Evolutionary conservation across 2,797 vertebrate genomes (phyloP).

Genomic region (Holocentrus rufus): DNA sequence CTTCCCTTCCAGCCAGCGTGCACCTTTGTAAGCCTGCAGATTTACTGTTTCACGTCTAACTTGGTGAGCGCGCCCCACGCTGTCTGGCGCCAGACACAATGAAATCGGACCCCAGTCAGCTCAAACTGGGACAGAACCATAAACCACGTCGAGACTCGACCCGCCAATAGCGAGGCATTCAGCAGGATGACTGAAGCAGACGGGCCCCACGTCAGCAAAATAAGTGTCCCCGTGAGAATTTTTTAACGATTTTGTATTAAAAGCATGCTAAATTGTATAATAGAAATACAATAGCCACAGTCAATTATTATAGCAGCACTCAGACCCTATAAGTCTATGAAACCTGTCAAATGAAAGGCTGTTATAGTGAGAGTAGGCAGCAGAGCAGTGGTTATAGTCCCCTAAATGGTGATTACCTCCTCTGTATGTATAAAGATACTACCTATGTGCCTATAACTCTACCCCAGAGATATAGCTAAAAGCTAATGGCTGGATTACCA

Average conservation of each 20-base stretch:
- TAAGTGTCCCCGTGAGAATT: constrained; percentile 35
- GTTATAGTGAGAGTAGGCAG: constrained; percentile 43
- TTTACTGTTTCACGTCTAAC: constrained; percentile 52
- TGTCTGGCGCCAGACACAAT: constrained; percentile 57
- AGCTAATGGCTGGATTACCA: constrained; percentile 41
- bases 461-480: constrained; percentile 38
- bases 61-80: constrained; percentile 1
- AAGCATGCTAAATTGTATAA: constrained; percentile 44
- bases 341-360: constrained; percentile 58
- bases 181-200: background rate
- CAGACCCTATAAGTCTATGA: constrained; percentile 46
- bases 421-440: constrained; percentile 63
- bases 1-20: background rate
- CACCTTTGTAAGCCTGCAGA: constrained; percentile 12
- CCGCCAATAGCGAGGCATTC: background rate
- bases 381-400: constrained; percentile 47
- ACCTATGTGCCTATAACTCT: constrained; percentile 35
- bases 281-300: constrained; percentile 47
- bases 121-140: constrained; percentile 24
- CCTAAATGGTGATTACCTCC: constrained; percentile 60
- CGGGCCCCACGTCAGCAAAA: constrained; percentile 16
- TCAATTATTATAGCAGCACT: constrained; percentile 46
- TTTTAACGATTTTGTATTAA: constrained; percentile 68
- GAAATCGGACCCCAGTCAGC: constrained; percentile 48
- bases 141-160: background rate